Evolutionary conservation across 2,888 invertebrate species (phyloP), one percentile per base, ranked within the genome.

Genomic region (Drosophila prolongata): DNA sequence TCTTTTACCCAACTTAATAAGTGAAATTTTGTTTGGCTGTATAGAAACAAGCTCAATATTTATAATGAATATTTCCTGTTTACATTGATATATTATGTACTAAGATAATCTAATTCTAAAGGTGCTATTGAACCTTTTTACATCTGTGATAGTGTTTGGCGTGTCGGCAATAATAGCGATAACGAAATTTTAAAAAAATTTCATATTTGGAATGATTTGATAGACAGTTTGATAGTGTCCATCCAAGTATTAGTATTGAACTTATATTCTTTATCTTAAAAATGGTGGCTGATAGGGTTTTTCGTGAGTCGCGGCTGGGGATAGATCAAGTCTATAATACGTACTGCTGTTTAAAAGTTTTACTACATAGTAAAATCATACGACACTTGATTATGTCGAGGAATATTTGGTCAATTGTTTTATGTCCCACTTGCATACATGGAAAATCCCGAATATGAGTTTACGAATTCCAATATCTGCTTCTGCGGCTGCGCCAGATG

Each of bases 151-250:
- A 13, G 3, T 27, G 14, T 37, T 37, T n/a, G n/a, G 0, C 30
- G 30, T 34, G 13, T 0, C 56, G 5, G 11, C 40, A 58, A 55
- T 38, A 30, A 58, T 55, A 38, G 30, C 34, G n/a, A 37, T 49
- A 37, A 16, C n/a, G 27, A 50, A 35, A 16, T 38, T 30, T 37
- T 40, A 30, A 19, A 57, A 57, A 47, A 30, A 40, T 11, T 30
- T 59, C 34, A 42, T 19, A 57, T 34, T 16, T 27, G 16, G 19
- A 1, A 16, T 16, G 16, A 16, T 16, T 38, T 10, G 35, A 16
- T 16, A 40, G 58, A 56, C 58, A 56, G 40, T 55, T 40, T 16
- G 58, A 59, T 57, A 59, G 19, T n/a, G 58, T 30, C 14, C 34
- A 14, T 14, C 9, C 11, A 19, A 57, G 40, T 58, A 40, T 24